A percentile compares a stretch with the other conserved stretches of the same genome.
Conservation (phyloP, 2,888 invertebrate species). For the Plutella xylostella region DNA sequence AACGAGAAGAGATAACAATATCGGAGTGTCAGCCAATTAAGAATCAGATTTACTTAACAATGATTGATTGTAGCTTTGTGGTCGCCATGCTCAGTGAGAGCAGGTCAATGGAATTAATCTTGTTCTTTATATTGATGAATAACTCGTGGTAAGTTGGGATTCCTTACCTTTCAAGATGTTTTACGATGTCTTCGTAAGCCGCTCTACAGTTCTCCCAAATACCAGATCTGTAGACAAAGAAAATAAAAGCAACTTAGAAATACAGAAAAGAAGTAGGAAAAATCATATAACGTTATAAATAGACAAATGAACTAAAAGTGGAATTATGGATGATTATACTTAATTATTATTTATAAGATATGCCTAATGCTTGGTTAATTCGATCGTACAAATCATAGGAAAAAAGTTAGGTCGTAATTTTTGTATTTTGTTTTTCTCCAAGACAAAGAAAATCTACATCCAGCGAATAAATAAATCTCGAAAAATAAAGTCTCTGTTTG, state of each 20-base stretch:
- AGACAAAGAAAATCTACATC: neutral
- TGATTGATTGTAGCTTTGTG: constrained; percentile 21
- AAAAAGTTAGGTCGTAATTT: too few species aligned
- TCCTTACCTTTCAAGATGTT: constrained; percentile 92
- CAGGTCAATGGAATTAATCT: neutral
- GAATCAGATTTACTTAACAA: constrained; percentile 19
- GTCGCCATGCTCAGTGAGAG: neutral
- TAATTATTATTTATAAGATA: neutral
- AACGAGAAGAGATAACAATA: constrained; percentile 18
- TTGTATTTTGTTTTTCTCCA: too few species aligned
- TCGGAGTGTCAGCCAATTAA: constrained; percentile 25
- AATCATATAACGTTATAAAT: constrained; percentile 8
- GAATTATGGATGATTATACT: neutral
- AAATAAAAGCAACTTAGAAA: constrained; percentile 44
- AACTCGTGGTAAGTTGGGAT: neutral
- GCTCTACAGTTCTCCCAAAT: constrained; percentile 97
- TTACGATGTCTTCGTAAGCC: constrained; percentile 94
- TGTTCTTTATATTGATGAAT: neutral
- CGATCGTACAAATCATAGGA: too few species aligned
- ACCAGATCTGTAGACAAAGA: constrained; percentile 77
- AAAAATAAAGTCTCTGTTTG: constrained; percentile 31
- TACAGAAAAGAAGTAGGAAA: constrained; percentile 33
- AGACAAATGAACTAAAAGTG: neutral
- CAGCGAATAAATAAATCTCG: constrained; percentile 23
- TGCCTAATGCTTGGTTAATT: too few species aligned